These are phyloP conservation scores for Seira sanloemensis DNA, from an alignment of 2,888 invertebrate species.

Conservation along the genomic window DNA sequence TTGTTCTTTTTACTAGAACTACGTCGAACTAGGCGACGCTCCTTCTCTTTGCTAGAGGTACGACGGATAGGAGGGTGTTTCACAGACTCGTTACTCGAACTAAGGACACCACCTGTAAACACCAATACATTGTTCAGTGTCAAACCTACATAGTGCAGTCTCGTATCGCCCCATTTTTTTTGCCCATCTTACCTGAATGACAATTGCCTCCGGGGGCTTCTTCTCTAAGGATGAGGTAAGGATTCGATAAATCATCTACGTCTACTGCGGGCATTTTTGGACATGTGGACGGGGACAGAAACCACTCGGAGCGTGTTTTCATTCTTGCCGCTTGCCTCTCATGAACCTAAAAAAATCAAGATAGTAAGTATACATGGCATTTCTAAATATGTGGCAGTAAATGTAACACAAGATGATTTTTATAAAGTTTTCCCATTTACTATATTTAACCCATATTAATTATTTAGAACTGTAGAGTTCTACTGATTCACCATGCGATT, in stretches of 20 bases:
- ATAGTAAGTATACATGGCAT: no score
- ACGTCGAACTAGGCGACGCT: slow-evolving; percentile 77
- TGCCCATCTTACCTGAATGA: slow-evolving; percentile 46
- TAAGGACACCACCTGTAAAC: slow-evolving; percentile 56
- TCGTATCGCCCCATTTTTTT: no score
- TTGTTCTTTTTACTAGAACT: slow-evolving; percentile 79
- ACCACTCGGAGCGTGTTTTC: slow-evolving; percentile 98
- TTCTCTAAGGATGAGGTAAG: slow-evolving; percentile 76
- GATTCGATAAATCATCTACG: slow-evolving; percentile 77
- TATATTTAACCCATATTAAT: no score
- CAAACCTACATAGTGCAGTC: background rate
- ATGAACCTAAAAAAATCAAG: slow-evolving; percentile 87
- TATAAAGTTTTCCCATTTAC: no score
- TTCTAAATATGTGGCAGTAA: no score
- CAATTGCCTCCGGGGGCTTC: slow-evolving; percentile 74
- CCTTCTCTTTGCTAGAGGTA: slow-evolving; percentile 78
- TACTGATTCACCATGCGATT: no score
- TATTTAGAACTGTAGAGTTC: no score
- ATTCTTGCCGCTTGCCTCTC: slow-evolving; percentile 97
- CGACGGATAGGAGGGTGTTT: slow-evolving; percentile 79
- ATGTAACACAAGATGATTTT: no score
- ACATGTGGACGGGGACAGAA: slow-evolving; percentile 83
- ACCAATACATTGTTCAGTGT: background rate
- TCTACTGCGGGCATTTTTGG: slow-evolving; percentile 74
- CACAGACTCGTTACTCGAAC: slow-evolving; percentile 79